Evolutionary conservation across 1,140 invertebrate species (phyloP), one percentile per base, ranked within the genome.

Genomic region (Rhagoletis zephyria): DNA sequence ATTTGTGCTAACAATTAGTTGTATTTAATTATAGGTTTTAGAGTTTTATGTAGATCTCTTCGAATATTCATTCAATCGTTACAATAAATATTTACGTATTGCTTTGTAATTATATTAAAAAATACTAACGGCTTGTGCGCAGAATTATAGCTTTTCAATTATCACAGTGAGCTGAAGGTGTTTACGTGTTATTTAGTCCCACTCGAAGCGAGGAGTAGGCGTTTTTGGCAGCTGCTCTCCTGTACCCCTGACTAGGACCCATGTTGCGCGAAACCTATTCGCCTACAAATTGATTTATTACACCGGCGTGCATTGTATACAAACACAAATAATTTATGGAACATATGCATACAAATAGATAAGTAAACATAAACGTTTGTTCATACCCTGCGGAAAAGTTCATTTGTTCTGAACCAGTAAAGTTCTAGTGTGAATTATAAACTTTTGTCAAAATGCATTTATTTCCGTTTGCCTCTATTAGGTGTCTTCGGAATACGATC

Each of bases 241-340:
- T 70, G 4, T 0, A 16, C 14, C 16, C 42, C 14, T n/a, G 14
- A 74, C 16, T 45, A 12, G 5, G 12, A 42, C 14, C 12, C 14
- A 48, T 74, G 42, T 42, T 67, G 30, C 9, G 64, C 30, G n/a
- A 10, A 67, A 67, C 7, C 30, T 30, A 67, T 9, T 48, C 12
- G 7, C 51, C 45, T 56, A 81, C 74, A 30, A 81, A 56, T 81
- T 81, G 51, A 81, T 81, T 81, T 81, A 77, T 77, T 48, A n/a
- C n/a, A 51, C 14, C 45, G 45, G 16, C 4, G 48, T 56, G n/a
- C n/a, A 77, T 14, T n/a, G 14, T 40, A 10, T 4, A 19, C 48
- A 77, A 56, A 19, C 16, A 51, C 7, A 30, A 6, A 51, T 81
- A 19, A 56, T 2, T 56, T 56, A 81, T 56, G 45, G 2, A 7